Evolutionary conservation across 2,797 vertebrate species (phyloP).

Genomic region (Apodemus agrarius): DNA sequence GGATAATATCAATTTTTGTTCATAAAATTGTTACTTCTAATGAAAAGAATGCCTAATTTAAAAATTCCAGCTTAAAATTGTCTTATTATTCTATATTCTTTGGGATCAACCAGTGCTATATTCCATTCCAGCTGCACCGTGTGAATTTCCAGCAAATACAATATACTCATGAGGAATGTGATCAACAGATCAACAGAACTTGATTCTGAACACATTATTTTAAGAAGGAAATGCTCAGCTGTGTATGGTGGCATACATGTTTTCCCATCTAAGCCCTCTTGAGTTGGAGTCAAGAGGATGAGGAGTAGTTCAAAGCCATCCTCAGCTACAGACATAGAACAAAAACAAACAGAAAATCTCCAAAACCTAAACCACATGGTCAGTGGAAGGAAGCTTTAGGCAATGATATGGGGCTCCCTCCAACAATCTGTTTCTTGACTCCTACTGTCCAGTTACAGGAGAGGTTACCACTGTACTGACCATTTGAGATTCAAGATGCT

Average conservation of each 20-base stretch:
- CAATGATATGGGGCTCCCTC: neutral
- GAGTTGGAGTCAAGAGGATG: neutral
- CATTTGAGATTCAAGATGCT: neutral
- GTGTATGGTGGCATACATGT: too few species aligned
- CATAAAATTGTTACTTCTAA: neutral
- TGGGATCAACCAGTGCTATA: neutral
- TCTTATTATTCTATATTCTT: neutral
- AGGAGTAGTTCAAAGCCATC: neutral
- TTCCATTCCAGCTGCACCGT: neutral
- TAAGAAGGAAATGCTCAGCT: neutral
- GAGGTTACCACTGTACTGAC: neutral
- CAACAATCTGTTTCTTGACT: neutral
- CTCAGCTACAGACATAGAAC: neutral
- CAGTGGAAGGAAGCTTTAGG: neutral
- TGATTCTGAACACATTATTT: neutral
- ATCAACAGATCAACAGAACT: neutral
- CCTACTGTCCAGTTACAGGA: slow-evolving; percentile 14
- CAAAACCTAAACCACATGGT: neutral
- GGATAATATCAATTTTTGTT: neutral
- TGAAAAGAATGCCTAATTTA: neutral
- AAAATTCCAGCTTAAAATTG: neutral
- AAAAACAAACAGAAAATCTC: neutral
- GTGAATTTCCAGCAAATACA: neutral
- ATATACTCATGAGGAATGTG: neutral
- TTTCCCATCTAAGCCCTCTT: too few species aligned